Percentiles rank a stretch among this genome's conserved stretches.
Evolutionary conservation across 2,888 invertebrate genomes (phyloP).

Genomic region (Hipparchia sbordonii): DNA sequence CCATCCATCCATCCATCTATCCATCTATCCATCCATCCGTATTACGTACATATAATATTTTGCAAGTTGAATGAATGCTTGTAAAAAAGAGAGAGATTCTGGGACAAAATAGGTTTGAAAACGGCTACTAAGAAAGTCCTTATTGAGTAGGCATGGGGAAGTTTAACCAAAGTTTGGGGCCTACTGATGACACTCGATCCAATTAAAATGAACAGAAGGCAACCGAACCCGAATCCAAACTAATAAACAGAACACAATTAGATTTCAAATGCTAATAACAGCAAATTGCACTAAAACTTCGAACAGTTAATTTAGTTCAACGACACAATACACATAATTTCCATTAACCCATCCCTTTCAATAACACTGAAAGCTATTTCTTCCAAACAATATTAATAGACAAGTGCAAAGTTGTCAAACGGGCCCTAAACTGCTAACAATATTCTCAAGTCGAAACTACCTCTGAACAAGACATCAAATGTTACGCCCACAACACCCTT

Average conservation of each 20-base stretch:
- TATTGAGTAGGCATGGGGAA: too few species aligned
- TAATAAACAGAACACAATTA: background rate
- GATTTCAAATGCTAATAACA: background rate
- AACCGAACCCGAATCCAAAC: background rate
- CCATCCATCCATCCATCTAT: too few species aligned
- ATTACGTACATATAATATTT: too few species aligned
- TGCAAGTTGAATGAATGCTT: too few species aligned
- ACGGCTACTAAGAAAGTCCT: too few species aligned
- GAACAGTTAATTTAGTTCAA: slow-evolving; percentile 20
- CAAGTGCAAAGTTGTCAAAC: slow-evolving; percentile 49
- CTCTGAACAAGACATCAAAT: slow-evolving; percentile 63
- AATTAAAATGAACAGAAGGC: background rate
- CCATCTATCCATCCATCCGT: too few species aligned
- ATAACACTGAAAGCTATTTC: slow-evolving; percentile 34
- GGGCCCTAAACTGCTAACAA: slow-evolving; percentile 51
- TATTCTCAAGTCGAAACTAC: slow-evolving; percentile 53
- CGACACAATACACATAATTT: slow-evolving; percentile 29
- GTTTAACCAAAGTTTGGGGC: background rate
- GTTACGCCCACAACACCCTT: slow-evolving; percentile 51
- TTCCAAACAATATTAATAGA: slow-evolving; percentile 45
- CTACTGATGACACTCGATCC: background rate
- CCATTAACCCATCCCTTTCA: slow-evolving; percentile 32
- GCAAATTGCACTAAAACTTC: slow-evolving; percentile 24
- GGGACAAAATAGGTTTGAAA: too few species aligned
- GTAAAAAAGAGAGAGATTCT: too few species aligned